Percentiles rank a stretch among this genome's conserved stretches.
phyloP scores from a whole-genome alignment of 2,113 vertebrate genomes.

The Melanocharis versteri region DNA sequence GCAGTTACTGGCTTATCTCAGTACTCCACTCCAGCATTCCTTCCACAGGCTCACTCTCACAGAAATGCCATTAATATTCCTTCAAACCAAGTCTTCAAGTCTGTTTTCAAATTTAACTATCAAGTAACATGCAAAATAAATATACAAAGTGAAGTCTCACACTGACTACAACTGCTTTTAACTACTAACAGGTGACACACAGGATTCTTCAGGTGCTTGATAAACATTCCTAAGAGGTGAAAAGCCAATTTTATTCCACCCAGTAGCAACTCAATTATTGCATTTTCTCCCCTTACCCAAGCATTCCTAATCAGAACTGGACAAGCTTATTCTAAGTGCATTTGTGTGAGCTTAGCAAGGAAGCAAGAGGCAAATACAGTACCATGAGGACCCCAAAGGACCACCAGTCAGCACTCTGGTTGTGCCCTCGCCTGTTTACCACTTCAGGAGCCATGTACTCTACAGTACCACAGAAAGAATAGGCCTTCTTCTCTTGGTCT shows the following conservation, averaged over 20 bases:
- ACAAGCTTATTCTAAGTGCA: neutral
- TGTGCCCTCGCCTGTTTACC: slow-evolving; percentile 96
- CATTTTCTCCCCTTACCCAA: neutral
- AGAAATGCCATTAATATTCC: neutral
- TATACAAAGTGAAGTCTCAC: neutral
- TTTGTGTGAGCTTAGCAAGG: neutral
- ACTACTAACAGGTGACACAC: neutral
- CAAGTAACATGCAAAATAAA: neutral
- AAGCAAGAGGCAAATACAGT: slow-evolving; percentile 57
- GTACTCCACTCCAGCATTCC: neutral
- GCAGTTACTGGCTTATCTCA: neutral
- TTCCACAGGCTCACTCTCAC: neutral
- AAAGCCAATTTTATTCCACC: neutral
- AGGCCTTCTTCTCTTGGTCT: slow-evolving; percentile 97
- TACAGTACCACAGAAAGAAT: slow-evolving; percentile 99
- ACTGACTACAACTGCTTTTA: neutral
- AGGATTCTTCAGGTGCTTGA: neutral
- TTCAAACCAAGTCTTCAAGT: neutral
- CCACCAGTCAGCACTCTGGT: slow-evolving; percentile 99
- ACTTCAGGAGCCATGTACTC: slow-evolving; percentile 99
- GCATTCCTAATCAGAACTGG: neutral
- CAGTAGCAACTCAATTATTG: neutral
- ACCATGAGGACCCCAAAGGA: slow-evolving; percentile 98
- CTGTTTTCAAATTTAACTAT: neutral
- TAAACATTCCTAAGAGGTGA: neutral